phyloP scores from a whole-genome alignment of 1,140 invertebrate species.

The Caenorhabditis latens region DNA sequence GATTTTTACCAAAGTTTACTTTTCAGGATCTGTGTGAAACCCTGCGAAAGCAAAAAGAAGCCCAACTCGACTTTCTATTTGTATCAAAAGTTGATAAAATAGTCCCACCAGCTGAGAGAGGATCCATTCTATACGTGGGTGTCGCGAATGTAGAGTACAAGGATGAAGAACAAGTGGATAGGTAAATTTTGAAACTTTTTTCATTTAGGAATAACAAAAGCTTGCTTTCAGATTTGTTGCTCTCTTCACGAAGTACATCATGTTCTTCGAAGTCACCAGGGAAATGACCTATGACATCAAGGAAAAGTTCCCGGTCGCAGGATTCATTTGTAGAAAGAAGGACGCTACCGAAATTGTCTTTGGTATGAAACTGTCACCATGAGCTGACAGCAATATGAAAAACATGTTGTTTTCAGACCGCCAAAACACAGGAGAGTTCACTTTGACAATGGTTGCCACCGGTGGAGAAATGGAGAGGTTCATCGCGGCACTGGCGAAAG shows the following conservation, averaged over 20 bases:
- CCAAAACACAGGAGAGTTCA: conserved; percentile 20
- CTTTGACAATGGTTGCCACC: conserved; percentile 13
- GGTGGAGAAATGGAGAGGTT: conserved; percentile 23
- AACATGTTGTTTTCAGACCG: not conserved
- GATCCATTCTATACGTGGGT: conserved; percentile 1
- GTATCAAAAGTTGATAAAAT: conserved; percentile 38
- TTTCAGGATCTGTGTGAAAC: conserved; percentile 50
- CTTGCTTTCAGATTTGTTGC: not conserved
- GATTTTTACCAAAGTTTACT: not conserved
- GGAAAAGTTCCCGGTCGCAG: not conserved
- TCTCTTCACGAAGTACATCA: conserved; percentile 17
- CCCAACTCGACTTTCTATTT: conserved; percentile 37
- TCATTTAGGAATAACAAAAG: not conserved
- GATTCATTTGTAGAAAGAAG: not conserved
- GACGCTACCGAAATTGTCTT: conserved; percentile 21
- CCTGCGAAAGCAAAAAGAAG: conserved; percentile 38
- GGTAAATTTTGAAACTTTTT: not conserved
- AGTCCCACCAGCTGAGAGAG: not conserved
- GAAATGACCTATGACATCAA: conserved; percentile 40
- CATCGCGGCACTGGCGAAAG: not conserved
- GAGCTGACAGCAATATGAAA: not conserved
- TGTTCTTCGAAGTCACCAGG: conserved; percentile 46
- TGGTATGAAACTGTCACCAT: not conserved
- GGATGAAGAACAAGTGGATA: conserved; percentile 14
- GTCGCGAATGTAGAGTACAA: conserved; percentile 46